Conservation (phyloP, 2,113 vertebrate species). For the Ammospiza nelsoni region DNA sequence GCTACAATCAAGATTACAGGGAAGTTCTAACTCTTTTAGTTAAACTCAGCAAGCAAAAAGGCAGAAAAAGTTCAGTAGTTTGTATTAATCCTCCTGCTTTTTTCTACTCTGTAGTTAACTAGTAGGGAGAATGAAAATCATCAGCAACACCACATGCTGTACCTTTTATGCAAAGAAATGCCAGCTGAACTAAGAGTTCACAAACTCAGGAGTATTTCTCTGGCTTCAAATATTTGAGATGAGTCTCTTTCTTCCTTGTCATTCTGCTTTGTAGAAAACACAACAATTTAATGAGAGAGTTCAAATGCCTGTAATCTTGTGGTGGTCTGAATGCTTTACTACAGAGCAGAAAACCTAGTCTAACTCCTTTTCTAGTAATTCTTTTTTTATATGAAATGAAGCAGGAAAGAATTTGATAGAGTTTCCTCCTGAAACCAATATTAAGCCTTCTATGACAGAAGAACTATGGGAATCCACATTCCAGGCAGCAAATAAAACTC, state of each 20-base stretch:
- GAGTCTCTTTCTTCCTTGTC: not conserved
- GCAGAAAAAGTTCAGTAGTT: not conserved
- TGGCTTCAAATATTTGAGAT: not conserved
- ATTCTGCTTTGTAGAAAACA: not conserved
- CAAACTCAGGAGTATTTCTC: not conserved
- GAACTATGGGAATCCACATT: not conserved
- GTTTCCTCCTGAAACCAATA: not conserved
- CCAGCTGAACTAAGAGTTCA: not conserved
- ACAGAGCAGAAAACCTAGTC: not conserved
- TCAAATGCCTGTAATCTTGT: not conserved
- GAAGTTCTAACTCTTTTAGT: not conserved
- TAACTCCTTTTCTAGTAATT: not conserved
- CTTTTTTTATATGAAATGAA: not conserved
- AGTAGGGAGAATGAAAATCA: not conserved
- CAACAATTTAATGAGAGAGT: not conserved
- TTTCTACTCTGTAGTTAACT: not conserved
- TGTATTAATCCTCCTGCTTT: not conserved
- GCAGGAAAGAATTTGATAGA: not conserved
- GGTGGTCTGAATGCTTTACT: not conserved
- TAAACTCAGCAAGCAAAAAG: not conserved
- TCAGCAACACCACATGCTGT: not conserved
- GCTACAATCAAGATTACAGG: not conserved
- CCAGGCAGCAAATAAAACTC: not conserved
- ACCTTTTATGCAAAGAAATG: not conserved
- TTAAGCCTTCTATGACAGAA: not conserved